These are phyloP conservation scores for Pyrocoelia pectoralis DNA, from an alignment of 2,888 invertebrate genomes.

Conservation along the genomic window DNA sequence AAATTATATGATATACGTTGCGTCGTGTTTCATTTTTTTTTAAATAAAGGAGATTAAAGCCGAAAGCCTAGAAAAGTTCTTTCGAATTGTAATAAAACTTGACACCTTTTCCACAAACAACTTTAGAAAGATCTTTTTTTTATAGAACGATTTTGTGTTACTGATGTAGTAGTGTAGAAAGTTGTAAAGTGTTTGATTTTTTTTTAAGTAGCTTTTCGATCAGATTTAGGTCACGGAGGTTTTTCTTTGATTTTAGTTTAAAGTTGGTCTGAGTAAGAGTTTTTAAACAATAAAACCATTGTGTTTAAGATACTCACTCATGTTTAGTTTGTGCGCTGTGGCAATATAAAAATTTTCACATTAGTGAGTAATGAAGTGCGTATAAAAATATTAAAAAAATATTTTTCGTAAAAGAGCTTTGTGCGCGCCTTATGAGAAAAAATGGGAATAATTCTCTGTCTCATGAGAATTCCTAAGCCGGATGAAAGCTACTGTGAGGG, in stretches of 20 bases:
- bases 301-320: too few relatives aligned
- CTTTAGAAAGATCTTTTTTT: background rate
- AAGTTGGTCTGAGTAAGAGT: background rate
- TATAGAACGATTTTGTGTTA: too few relatives aligned
- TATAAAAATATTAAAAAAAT: background rate
- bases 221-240: background rate
- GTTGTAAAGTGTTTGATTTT: background rate
- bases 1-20: too few relatives aligned
- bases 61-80: too few relatives aligned
- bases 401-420: background rate
- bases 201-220: background rate
- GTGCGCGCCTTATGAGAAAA: slow-evolving; percentile 4
- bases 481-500: slow-evolving; percentile 8
- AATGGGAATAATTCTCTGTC: slow-evolving; percentile 22
- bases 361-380: background rate
- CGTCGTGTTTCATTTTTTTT: too few relatives aligned
- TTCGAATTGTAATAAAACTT: too few relatives aligned
- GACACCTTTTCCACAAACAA: too few relatives aligned
- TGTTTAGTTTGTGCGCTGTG: too few relatives aligned
- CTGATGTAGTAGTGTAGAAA: too few relatives aligned
- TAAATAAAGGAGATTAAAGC: too few relatives aligned
- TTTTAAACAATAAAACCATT: background rate
- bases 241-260: background rate
- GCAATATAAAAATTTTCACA: background rate
- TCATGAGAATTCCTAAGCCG: slow-evolving; percentile 15